phyloP scores from a whole-genome alignment of 1,140 invertebrate genomes.

The Melipona quadrifasciata region DNA sequence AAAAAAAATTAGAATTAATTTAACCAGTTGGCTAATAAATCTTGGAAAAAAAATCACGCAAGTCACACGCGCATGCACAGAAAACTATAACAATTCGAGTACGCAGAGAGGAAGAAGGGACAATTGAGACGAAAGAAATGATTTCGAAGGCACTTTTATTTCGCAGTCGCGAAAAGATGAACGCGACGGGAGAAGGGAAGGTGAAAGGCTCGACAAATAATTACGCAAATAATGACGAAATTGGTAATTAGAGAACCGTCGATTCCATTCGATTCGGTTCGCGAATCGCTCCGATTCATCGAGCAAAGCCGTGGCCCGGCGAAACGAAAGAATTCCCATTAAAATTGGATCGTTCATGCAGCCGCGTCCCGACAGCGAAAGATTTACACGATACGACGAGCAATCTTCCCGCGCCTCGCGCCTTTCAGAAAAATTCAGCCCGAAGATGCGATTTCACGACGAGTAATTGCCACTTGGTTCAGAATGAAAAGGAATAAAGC shows the following conservation, averaged over 20 bases:
- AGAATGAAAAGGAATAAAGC: constrained; percentile 41
- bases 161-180: background rate
- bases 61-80: background rate
- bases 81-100: background rate
- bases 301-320: background rate
- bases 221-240: background rate
- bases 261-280: background rate
- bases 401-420: constrained; percentile 11
- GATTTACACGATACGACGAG: constrained; percentile 41
- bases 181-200: background rate
- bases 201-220: background rate
- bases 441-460: constrained; percentile 41
- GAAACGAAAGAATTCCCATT: constrained; percentile 30
- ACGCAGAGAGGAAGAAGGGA: background rate
- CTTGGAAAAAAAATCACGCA: background rate
- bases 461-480: constrained; percentile 39
- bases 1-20: background rate
- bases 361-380: background rate
- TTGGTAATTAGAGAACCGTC: background rate
- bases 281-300: constrained; percentile 5
- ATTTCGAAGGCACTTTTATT: background rate
- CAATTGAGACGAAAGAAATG: background rate
- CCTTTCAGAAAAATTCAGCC: constrained; percentile 24
- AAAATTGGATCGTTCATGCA: background rate
- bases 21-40: background rate